Percentiles rank a stretch among this genome's conserved stretches.
phyloP scores from a whole-genome alignment of 2,797 vertebrate species.

The Etheostoma perlongum region DNA sequence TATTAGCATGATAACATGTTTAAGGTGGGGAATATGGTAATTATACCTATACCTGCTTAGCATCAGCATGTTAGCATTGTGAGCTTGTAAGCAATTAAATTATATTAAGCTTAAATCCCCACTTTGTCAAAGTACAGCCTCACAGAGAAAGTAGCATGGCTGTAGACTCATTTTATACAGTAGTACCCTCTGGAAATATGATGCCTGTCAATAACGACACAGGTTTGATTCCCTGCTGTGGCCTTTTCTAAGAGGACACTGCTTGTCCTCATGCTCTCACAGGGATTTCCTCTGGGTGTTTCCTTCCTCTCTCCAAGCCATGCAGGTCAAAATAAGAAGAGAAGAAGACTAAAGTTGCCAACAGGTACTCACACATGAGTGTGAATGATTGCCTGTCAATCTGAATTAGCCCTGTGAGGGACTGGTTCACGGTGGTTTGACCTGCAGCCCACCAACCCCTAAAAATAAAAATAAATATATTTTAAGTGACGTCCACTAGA shows the following conservation, averaged over 20 bases:
- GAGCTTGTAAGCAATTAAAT: background rate
- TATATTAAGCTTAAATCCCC: background rate
- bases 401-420: slow-evolving; percentile 55
- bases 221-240: slow-evolving; percentile 14
- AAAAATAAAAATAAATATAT: background rate
- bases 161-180: slow-evolving; percentile 1
- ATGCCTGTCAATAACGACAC: background rate
- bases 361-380: slow-evolving; percentile 36
- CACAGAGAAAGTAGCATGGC: background rate
- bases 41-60: background rate
- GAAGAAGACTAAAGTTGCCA: slow-evolving; percentile 35
- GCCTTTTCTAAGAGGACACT: slow-evolving; percentile 35
- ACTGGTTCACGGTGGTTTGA: slow-evolving; percentile 38
- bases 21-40: background rate
- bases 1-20: background rate
- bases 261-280: slow-evolving; percentile 26
- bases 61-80: background rate
- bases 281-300: slow-evolving; percentile 55
- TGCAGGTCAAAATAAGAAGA: slow-evolving; percentile 31
- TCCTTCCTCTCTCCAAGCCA: slow-evolving; percentile 34
- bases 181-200: background rate
- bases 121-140: background rate
- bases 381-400: slow-evolving; percentile 61
- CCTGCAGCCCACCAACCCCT: slow-evolving; percentile 21
- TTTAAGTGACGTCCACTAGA: slow-evolving; percentile 68